Conservation (phyloP, 2,797 vertebrate species). For the Varecia variegata region DNA sequence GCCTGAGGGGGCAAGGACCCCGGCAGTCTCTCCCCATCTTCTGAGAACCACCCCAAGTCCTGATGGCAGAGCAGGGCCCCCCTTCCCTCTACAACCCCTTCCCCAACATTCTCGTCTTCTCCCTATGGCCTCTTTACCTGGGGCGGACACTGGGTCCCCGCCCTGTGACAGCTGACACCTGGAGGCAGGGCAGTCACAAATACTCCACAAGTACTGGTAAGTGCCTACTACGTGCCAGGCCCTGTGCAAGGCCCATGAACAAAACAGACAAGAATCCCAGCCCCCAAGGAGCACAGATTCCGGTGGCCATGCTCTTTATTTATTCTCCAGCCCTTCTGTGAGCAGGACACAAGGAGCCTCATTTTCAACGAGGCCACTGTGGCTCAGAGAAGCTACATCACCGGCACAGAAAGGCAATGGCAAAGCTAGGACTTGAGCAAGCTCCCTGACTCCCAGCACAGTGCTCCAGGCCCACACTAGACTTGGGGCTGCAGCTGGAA, state of each 20-base stretch:
- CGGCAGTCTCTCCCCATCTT: not conserved
- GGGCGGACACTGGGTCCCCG: not conserved
- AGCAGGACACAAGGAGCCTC: not conserved
- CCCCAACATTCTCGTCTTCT: not conserved
- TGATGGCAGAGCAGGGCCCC: not conserved
- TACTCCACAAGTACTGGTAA: not conserved
- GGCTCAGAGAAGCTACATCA: not conserved
- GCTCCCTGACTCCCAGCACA: not conserved
- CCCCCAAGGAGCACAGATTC: fast-evolving
- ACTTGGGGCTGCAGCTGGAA: not conserved
- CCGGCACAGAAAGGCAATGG: not conserved
- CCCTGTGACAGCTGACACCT: not conserved
- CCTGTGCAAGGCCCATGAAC: not conserved
- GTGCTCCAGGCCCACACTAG: not conserved
- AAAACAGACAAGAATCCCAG: not conserved
- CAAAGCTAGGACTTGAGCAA: not conserved
- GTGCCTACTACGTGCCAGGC: not conserved
- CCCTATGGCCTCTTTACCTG: not conserved
- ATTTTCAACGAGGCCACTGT: not conserved
- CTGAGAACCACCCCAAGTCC: not conserved
- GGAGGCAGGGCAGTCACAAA: not conserved
- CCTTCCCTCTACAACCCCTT: no score
- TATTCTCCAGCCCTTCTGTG: not conserved
- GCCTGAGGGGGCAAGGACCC: not conserved
- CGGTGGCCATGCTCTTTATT: not conserved